Base-by-base conservation (phyloP, 1,140 invertebrate species). In the Pogonomyrmex californicus region DNA sequence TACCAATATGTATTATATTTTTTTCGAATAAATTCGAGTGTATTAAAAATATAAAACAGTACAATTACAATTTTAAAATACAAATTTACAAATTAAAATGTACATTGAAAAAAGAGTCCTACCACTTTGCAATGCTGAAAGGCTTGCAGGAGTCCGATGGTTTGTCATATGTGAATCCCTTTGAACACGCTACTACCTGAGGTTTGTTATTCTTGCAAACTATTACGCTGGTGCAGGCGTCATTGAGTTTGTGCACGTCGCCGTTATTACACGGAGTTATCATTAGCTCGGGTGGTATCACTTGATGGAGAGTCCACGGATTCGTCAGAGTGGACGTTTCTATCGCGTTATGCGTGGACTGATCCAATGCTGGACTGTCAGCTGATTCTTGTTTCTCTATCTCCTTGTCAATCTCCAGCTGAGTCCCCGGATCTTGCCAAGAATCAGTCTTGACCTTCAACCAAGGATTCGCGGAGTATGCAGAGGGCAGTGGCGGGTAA, bases 111-210 rank as follows among this genome's bases (percentile, higher is more conserved):
- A 10, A 30, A 83, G 49, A 23, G 36, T 51, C 83, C 87, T 83
- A 95, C 94, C 94, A 95, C 89, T 94, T 93, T 60, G 94, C 93
- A 78, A 92, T 14, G 9, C 75, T 86, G 79, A 90, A 90, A 30
- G 91, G 92, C 79, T 86, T 82, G 83, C 94, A 95, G 1, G 90
- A 91, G 12, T 93, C 92, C 12, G 93, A 91, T 0, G 89, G 87
- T 65, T 77, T 92, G 62, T 95, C 94, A 71, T 94, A 95, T 23
- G 89, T 87, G 38, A 91, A 86, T 58, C 93, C 94, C 23, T 85
- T 38, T 14, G 91, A 85, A 85, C 94, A 95, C 12, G 92, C 88
- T 6, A 95, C 86, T 38, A 95, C 68, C 51, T 93, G 90, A 5
- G 93, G 93, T 44, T 85, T 78, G 5, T 83, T 86, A 38, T 90